These are phyloP conservation scores for Drosophila burlai DNA, from an alignment of 1,140 invertebrate genomes.

Conservation along the genomic window DNA sequence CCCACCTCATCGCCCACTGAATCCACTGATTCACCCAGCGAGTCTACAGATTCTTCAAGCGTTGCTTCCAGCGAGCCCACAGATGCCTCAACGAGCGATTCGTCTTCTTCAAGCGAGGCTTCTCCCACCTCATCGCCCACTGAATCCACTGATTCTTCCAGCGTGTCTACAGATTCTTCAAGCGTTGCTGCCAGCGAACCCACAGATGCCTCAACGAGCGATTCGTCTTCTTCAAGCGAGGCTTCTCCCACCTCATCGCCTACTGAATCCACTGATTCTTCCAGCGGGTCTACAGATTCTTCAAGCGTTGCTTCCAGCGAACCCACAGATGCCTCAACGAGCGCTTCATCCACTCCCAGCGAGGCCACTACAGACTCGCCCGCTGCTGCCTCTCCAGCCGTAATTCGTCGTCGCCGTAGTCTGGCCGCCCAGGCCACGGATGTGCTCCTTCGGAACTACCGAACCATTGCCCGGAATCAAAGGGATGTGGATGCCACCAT, in stretches of 20 bases:
- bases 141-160: background rate
- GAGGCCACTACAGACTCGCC: background rate
- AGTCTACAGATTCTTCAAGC: background rate
- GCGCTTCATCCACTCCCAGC: background rate
- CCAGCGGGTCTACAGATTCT: background rate
- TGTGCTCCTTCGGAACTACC: conserved; percentile 54
- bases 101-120: background rate
- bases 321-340: background rate
- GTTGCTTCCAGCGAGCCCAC: conserved; percentile 1
- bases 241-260: background rate
- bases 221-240: background rate
- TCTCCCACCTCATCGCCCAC: background rate
- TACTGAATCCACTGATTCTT: background rate
- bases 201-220: background rate
- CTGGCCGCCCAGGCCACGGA: conserved; percentile 53
- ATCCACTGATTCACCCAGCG: background rate
- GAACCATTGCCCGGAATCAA: conserved; percentile 13
- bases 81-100: background rate
- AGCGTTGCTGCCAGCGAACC: background rate
- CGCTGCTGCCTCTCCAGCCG: background rate
- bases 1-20: background rate
- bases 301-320: conserved; percentile 4
- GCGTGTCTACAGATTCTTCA: background rate
- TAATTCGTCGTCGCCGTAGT: conserved; percentile 23
- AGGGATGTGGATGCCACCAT: conserved; percentile 16